Conservation (phyloP, 2,113 vertebrate genomes). For the Ramphastos sulfuratus region DNA sequence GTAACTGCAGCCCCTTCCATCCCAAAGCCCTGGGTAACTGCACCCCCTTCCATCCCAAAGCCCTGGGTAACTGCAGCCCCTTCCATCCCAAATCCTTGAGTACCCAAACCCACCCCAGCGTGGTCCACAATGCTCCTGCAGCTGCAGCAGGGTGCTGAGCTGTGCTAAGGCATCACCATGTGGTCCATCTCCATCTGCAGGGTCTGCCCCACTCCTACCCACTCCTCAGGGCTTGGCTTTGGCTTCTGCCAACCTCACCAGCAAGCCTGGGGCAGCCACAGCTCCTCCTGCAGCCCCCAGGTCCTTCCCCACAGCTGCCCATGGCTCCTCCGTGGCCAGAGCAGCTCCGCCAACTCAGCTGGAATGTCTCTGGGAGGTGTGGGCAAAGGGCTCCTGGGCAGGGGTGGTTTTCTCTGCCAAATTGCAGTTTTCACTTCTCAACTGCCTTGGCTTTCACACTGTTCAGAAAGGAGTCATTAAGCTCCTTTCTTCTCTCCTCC, state of each 20-base stretch:
- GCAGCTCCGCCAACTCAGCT: not conserved
- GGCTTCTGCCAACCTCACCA: not conserved
- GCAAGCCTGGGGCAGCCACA: not conserved
- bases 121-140: not conserved
- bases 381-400: not conserved
- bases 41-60: not conserved
- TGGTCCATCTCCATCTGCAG: accelerated
- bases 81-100: not conserved
- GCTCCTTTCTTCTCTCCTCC: not conserved
- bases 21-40: no score
- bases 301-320: not conserved
- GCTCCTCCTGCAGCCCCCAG: not conserved
- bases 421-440: not conserved
- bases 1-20: no score
- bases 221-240: not conserved
- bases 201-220: not conserved
- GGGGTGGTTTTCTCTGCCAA: not conserved
- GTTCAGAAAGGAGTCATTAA: not conserved
- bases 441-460: not conserved
- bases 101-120: accelerated
- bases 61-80: accelerated
- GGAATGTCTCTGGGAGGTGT: not conserved
- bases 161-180: not conserved
- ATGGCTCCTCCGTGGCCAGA: accelerated
- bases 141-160: accelerated